These are phyloP conservation scores for Lepidonotus clava DNA, from an alignment of 2,888 invertebrate genomes.

Conservation along the genomic window DNA sequence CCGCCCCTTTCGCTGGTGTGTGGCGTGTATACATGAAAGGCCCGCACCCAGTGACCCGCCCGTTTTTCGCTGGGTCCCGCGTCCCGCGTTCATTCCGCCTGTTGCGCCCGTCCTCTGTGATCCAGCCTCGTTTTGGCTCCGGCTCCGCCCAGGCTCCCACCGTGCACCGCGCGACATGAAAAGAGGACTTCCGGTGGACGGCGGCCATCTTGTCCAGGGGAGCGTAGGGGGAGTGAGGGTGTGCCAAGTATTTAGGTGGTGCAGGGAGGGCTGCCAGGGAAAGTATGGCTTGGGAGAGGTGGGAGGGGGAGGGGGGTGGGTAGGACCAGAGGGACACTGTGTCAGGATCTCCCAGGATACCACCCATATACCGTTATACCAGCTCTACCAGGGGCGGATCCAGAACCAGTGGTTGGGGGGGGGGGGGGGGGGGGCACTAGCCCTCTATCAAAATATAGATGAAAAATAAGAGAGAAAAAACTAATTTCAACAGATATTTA, in stretches of 20 bases:
- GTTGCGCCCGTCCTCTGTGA: constrained; percentile 36
- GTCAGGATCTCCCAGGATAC: no score
- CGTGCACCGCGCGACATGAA: constrained; percentile 17
- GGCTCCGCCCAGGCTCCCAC: not conserved
- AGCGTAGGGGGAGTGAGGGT: not conserved
- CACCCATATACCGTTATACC: no score
- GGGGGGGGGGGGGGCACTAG: no score
- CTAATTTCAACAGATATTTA: no score
- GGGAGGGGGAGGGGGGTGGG: not conserved
- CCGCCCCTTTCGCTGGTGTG: constrained; percentile 2
- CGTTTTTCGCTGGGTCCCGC: constrained; percentile 7
- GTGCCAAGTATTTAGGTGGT: not conserved
- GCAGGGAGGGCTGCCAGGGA: not conserved
- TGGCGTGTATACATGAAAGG: not conserved
- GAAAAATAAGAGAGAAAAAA: no score
- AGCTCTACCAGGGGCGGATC: no score
- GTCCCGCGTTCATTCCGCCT: constrained; percentile 24
- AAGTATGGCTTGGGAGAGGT: not conserved
- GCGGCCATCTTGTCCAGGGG: constrained; percentile 1
- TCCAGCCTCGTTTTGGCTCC: not conserved
- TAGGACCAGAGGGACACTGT: no score
- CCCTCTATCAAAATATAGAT: no score
- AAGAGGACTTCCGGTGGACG: constrained; percentile 6
- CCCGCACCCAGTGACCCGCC: not conserved
- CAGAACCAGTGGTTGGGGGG: no score